phyloP scores from a whole-genome alignment of 2,888 invertebrate genomes.

The Papilio protenor region DNA sequence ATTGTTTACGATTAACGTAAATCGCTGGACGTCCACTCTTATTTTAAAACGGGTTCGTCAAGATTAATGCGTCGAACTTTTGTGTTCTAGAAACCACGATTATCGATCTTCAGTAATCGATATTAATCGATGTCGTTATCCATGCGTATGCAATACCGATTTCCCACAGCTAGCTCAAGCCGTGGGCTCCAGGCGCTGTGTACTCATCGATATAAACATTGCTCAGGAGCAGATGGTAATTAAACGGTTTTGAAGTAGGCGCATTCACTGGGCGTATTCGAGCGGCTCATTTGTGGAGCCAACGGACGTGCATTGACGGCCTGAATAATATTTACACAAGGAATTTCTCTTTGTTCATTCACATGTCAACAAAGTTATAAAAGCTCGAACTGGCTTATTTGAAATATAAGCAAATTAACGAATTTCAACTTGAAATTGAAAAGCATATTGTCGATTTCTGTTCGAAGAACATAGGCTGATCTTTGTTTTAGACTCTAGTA shows the following conservation, averaged over 20 bases:
- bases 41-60: not conserved
- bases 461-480: not conserved
- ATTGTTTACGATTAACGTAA: slow-evolving; percentile 9
- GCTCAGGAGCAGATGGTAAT: slow-evolving; percentile 43
- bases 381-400: slow-evolving; percentile 36
- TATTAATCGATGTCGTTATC: slow-evolving; percentile 3
- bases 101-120: not conserved
- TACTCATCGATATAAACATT: slow-evolving; percentile 44
- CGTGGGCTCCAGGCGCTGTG: slow-evolving; percentile 20
- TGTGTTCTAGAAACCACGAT: slow-evolving; percentile 6
- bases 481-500: not conserved
- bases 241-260: slow-evolving; percentile 40
- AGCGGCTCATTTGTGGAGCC: slow-evolving; percentile 37
- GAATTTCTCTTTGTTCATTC: slow-evolving; percentile 39
- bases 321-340: slow-evolving; percentile 38
- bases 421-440: not conserved
- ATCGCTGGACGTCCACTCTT: not conserved
- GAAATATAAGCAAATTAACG: slow-evolving; percentile 16
- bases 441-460: not conserved
- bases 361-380: slow-evolving; percentile 41
- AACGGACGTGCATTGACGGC: slow-evolving; percentile 25
- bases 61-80: not conserved
- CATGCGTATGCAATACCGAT: slow-evolving; percentile 11
- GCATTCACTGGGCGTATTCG: slow-evolving; percentile 40
- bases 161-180: slow-evolving; percentile 28